Conservation (phyloP, 2,888 invertebrate genomes). For the Athalia circularis region DNA sequence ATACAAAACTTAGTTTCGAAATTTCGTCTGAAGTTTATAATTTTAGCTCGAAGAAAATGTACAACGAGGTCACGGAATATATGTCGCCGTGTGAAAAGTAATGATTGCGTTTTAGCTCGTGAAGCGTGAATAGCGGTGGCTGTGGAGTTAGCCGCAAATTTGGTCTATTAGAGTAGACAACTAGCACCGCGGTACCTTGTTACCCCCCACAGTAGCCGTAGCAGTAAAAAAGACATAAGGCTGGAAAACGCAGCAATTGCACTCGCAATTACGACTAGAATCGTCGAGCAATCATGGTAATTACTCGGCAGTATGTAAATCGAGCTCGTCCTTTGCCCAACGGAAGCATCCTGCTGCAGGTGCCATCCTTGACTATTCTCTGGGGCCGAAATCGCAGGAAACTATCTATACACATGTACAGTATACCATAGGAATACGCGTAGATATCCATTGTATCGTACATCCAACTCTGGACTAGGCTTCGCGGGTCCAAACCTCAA, state of each 20-base stretch:
- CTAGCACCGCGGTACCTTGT: not conserved
- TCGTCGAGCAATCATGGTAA: conserved; percentile 68
- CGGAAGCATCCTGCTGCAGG: conserved; percentile 5
- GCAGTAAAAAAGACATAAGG: conserved; percentile 34
- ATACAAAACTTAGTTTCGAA: not conserved
- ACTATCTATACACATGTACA: no score
- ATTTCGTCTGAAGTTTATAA: not conserved
- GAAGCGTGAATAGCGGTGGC: not conserved
- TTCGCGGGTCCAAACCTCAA: no score
- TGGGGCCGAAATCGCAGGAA: not conserved
- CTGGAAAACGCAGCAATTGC: conserved; percentile 60
- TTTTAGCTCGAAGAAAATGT: not conserved
- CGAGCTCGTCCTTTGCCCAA: conserved; percentile 49
- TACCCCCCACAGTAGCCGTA: not conserved
- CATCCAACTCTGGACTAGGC: no score
- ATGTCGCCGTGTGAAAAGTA: not conserved
- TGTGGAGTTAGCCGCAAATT: conserved; percentile 23
- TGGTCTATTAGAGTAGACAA: conserved; percentile 34
- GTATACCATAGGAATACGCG: no score
- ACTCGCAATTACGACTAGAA: conserved; percentile 65
- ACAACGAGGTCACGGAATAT: not conserved
- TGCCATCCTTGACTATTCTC: conserved; percentile 5
- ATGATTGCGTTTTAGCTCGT: conserved; percentile 17
- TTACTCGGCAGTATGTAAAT: conserved; percentile 68
- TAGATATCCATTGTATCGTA: no score